A percentile compares a stretch with the other conserved stretches of the same genome.
phyloP scores from a whole-genome alignment of 2,113 vertebrate genomes.

The Monarcha castaneiventris region DNA sequence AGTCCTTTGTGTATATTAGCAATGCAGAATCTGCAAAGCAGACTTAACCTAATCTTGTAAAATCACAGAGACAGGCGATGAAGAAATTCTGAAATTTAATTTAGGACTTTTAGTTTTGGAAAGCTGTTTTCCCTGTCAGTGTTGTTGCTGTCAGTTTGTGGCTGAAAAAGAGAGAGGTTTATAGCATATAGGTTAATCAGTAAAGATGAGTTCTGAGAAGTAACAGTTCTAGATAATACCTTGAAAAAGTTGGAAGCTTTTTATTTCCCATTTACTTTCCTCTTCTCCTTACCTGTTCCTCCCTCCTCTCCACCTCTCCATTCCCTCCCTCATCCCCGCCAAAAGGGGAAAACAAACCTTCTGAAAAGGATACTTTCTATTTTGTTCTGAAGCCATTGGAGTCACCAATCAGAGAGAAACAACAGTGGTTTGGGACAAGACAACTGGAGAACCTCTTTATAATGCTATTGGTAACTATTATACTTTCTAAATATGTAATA shows the following conservation, averaged over 20 bases:
- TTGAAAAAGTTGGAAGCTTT: slow-evolving; percentile 3
- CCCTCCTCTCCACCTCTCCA: background rate
- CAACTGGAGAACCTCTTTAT: slow-evolving; percentile 92
- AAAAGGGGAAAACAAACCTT: slow-evolving; percentile 52
- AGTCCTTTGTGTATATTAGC: background rate
- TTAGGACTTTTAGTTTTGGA: background rate
- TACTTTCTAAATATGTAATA: background rate
- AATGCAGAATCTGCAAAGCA: background rate
- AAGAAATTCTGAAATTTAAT: background rate
- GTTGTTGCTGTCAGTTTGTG: background rate
- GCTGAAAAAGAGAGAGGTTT: background rate
- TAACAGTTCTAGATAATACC: background rate
- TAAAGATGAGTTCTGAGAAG: background rate
- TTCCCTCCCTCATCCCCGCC: background rate
- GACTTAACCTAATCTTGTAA: background rate
- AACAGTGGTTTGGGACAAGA: slow-evolving; percentile 94
- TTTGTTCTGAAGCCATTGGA: slow-evolving; percentile 84
- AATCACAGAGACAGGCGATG: background rate
- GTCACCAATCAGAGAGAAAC: slow-evolving; percentile 99
- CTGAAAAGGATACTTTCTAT: slow-evolving; percentile 46
- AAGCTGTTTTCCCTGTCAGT: background rate
- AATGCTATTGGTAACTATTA: slow-evolving; percentile 87
- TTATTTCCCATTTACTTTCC: slow-evolving; percentile 46
- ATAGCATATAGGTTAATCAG: background rate
- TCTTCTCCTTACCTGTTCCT: slow-evolving; percentile 47